These are phyloP conservation scores for Chirona hameri DNA, from an alignment of 2,888 invertebrate species.

Conservation along the genomic window DNA sequence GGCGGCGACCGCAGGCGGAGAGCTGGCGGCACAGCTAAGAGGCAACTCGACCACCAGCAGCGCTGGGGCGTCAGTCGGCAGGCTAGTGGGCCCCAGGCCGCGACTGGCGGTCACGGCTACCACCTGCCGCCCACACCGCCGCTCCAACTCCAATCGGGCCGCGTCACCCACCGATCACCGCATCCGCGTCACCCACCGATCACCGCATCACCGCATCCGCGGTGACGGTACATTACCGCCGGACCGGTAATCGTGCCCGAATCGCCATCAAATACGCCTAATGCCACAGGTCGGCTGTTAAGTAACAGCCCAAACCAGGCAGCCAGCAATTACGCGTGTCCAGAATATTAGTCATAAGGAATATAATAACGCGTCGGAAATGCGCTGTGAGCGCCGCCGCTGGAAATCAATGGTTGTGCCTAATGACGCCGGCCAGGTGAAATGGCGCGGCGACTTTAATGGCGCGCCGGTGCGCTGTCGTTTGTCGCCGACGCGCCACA, in stretches of 20 bases:
- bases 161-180: neutral
- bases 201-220: neutral
- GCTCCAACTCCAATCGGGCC: too few relatives aligned
- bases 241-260: neutral
- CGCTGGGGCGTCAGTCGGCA: too few relatives aligned
- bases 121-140: neutral
- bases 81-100: too few relatives aligned
- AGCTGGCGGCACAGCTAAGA: neutral
- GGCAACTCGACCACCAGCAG: too few relatives aligned
- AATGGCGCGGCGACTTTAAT: neutral
- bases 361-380: constrained; percentile 2
- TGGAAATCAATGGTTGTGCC: constrained; percentile 1
- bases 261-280: neutral
- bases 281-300: constrained; percentile 22
- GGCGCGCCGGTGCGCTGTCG: neutral
- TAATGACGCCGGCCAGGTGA: constrained; percentile 6
- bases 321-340: neutral
- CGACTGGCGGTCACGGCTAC: neutral
- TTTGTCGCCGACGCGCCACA: neutral
- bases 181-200: neutral
- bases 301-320: neutral
- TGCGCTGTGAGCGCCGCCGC: neutral
- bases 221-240: neutral
- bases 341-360: neutral
- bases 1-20: too few relatives aligned